These are phyloP conservation scores for Motacilla alba DNA, from an alignment of 2,113 vertebrate genomes.

Conservation along the genomic window DNA sequence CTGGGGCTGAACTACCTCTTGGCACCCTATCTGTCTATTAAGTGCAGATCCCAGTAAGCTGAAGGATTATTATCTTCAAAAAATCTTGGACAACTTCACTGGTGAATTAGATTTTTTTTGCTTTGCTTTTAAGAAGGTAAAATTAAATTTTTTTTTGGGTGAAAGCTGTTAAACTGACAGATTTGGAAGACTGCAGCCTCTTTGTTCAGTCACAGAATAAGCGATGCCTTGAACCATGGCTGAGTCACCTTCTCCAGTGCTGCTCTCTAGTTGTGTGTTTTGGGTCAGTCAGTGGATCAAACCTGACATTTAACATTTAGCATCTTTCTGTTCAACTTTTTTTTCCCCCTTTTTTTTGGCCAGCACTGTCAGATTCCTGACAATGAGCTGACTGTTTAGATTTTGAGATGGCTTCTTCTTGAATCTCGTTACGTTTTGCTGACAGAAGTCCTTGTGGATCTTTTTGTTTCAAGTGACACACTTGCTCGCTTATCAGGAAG, in stretches of 20 bases:
- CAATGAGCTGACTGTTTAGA: background rate
- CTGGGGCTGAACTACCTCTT: background rate
- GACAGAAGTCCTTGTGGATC: background rate
- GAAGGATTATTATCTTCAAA: background rate
- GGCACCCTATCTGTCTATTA: background rate
- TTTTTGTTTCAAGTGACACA: background rate
- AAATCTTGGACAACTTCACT: background rate
- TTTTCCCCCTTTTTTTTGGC: no score
- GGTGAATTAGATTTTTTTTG: background rate
- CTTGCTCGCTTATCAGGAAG: accelerated
- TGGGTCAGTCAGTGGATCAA: background rate
- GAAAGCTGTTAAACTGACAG: background rate
- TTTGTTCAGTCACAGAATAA: background rate
- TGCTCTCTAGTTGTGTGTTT: background rate
- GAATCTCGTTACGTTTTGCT: background rate
- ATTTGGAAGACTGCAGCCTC: background rate
- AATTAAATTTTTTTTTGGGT: background rate
- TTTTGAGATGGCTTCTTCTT: background rate
- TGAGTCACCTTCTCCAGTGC: background rate
- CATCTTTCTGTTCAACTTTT: background rate
- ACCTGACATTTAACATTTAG: background rate
- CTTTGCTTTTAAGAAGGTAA: background rate
- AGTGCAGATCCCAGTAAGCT: background rate
- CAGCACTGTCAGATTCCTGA: background rate
- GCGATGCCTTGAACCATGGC: background rate